These are phyloP conservation scores for Varanus komodoensis DNA, from an alignment of 2,113 vertebrate genomes.

Conservation along the genomic window DNA sequence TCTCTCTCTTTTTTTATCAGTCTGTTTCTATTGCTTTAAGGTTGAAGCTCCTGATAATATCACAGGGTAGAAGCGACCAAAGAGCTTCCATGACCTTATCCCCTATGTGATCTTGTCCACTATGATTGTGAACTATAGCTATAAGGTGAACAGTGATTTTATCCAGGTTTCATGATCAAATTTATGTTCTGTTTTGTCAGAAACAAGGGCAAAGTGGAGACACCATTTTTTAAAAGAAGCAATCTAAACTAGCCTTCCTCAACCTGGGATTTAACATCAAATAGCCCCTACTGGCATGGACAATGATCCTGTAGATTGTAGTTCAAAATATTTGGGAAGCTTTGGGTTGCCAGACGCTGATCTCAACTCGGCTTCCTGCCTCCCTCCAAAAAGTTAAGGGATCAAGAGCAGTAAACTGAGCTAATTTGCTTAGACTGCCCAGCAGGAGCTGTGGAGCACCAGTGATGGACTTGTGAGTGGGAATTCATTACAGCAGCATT, in stretches of 20 bases:
- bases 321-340: too few species aligned
- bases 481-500: background rate
- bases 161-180: slow-evolving; percentile 53
- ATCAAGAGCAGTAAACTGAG: background rate
- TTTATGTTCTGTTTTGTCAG: slow-evolving; percentile 55
- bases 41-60: slow-evolving; percentile 69
- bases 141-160: slow-evolving; percentile 62
- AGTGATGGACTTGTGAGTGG: too few species aligned
- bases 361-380: background rate
- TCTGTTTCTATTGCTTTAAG: slow-evolving; percentile 74
- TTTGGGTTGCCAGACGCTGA: too few species aligned
- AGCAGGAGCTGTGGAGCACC: background rate
- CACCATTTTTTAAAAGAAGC: slow-evolving; percentile 17
- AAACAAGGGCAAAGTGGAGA: slow-evolving; percentile 55
- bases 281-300: too few species aligned
- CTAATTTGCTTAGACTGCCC: slow-evolving; percentile 35
- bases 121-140: slow-evolving; percentile 64
- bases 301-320: too few species aligned
- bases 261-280: too few species aligned
- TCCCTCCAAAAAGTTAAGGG: slow-evolving; percentile 1
- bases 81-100: slow-evolving; percentile 69
- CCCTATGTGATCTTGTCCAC: slow-evolving; percentile 68
- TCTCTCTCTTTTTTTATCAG: slow-evolving; percentile 66
- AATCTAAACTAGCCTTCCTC: slow-evolving; percentile 14
- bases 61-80: slow-evolving; percentile 56